Evolutionary conservation across 2,888 invertebrate species (phyloP).

Genomic region (Ormyrus nitidulus): DNA sequence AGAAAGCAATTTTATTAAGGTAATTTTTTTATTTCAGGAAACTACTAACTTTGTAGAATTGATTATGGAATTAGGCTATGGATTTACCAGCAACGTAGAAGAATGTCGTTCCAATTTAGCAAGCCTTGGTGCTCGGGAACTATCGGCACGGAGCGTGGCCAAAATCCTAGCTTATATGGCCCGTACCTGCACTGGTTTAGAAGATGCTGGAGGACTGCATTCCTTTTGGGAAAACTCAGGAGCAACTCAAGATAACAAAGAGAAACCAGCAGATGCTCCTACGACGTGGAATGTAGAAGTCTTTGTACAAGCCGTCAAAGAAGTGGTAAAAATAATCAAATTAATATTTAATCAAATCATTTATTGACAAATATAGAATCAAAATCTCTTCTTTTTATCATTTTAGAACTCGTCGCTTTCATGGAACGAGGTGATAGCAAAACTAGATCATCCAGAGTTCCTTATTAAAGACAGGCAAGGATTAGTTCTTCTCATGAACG

Average conservation of each 20-base stretch:
- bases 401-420: constrained; percentile 82
- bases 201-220: constrained; percentile 76
- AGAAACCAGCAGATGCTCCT: constrained; percentile 69
- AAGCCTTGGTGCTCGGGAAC: constrained; percentile 88
- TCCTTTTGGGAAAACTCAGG: constrained; percentile 79
- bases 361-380: constrained; percentile 16
- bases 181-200: constrained; percentile 86
- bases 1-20: not conserved
- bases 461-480: constrained; percentile 91
- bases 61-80: constrained; percentile 93
- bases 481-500: constrained; percentile 88
- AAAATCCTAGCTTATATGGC: constrained; percentile 92
- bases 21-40: constrained; percentile 76
- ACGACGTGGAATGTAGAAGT: constrained; percentile 94
- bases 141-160: constrained; percentile 90
- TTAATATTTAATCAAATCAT: not conserved
- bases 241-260: constrained; percentile 78
- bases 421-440: constrained; percentile 95
- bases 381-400: constrained; percentile 27
- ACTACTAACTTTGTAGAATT: constrained; percentile 89
- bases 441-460: constrained; percentile 94
- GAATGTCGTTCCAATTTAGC: constrained; percentile 91
- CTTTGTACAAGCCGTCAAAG: constrained; percentile 94
- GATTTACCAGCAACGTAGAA: constrained; percentile 90
- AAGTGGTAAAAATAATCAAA: constrained; percentile 78